Evolutionary conservation across 2,113 vertebrate genomes (phyloP).

Genomic region (Taurulus bubalis): DNA sequence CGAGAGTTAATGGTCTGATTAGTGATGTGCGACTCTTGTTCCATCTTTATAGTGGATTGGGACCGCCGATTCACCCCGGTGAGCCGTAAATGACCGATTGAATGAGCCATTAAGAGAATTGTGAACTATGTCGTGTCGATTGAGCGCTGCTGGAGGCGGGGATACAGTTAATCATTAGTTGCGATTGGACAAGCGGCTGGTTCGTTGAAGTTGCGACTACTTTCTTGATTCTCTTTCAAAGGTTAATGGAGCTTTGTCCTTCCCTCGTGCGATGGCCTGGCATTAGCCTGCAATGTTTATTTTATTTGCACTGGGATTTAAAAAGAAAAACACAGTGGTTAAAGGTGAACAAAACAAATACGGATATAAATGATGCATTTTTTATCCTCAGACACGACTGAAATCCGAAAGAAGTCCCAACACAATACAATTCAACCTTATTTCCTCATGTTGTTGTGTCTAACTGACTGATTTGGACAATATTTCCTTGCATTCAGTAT

Average conservation of each 20-base stretch:
- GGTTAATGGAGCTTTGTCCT: constrained; percentile 17
- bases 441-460: neutral
- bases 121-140: constrained; percentile 42
- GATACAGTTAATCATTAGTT: constrained; percentile 44
- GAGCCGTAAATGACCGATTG: constrained; percentile 37
- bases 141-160: constrained; percentile 1
- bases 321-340: neutral
- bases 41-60: constrained; percentile 28
- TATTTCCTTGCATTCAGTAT: neutral
- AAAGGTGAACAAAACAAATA: neutral
- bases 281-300: neutral
- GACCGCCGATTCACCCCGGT: constrained; percentile 12
- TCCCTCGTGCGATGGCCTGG: neutral
- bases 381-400: neutral
- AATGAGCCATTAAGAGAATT: constrained; percentile 53
- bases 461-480: neutral
- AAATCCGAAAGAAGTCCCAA: constrained; percentile 7
- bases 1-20: constrained; percentile 34
- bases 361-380: neutral
- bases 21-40: constrained; percentile 33
- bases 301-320: constrained; percentile 7
- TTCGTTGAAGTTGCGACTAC: constrained; percentile 16
- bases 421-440: neutral
- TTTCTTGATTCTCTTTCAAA: constrained; percentile 20
- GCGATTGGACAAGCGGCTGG: constrained; percentile 30